Base-by-base conservation (phyloP, 2,888 invertebrate species). In the Serrognathus titanus region DNA sequence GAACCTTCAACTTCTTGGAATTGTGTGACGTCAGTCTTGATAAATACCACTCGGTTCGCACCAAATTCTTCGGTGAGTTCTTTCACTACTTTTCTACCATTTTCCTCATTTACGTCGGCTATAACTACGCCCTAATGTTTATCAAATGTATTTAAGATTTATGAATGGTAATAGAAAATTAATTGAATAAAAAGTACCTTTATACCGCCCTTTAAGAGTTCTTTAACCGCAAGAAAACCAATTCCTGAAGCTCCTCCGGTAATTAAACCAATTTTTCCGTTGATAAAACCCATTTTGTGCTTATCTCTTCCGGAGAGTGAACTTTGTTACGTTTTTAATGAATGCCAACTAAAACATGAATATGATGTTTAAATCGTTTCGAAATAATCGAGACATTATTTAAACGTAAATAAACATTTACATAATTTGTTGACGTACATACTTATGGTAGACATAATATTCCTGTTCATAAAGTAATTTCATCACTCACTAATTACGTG, bases 181-280 rank as follows among this genome's bases (percentile, higher is more conserved):
- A 16, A 16, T 16, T 16, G 6, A 31, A 31, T 31, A 31, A 6
- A 1, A 7, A 31, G 13, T 61, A 75, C 76, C 67, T 68, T 68
- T 24, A 68, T 72, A 58, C 79, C 80, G 57, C 79, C 78, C 50
- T 74, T 71, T 4, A 84, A 69, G 24, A 80, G 76, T 53, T 76
- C 78, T 3, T 76, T 75, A 1, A 78, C 79, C 53, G 78, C 81
- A 54, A 73, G 74, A 24, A 74, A 74, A 1, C 84, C 83, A 49
- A 84, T 81, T 0, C 83, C 83, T n/a, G 73, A 72, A 0, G 82
- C 82, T 13, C 79, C 83, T 0, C 84, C 84, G 1, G 83, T 83
- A 11, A 84, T 67, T 2, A 76, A 53, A 45, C 71, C 74, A 38
- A 71, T 63, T 66, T 75, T 75, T 49, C 70, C 74, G 59, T 67